Percentiles rank a stretch among this genome's conserved stretches.
phyloP scores from a whole-genome alignment of 2,888 invertebrate genomes.

The Andrena minutula region DNA sequence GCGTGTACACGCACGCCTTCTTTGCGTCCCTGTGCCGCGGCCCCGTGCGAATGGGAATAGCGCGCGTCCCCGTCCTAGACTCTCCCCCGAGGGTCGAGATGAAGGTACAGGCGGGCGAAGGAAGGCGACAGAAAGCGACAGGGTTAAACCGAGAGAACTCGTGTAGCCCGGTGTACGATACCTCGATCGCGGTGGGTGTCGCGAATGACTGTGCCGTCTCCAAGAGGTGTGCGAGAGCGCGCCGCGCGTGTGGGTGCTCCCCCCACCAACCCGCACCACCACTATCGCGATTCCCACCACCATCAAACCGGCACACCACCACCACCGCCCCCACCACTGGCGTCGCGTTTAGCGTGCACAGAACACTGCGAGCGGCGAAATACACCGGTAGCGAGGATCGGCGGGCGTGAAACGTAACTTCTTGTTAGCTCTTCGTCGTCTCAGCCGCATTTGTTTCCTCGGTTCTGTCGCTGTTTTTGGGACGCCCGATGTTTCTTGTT shows the following conservation, averaged over 20 bases:
- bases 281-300: slow-evolving; percentile 45
- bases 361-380: slow-evolving; percentile 18
- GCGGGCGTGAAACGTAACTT: slow-evolving; percentile 26
- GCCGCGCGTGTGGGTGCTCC: slow-evolving; percentile 73
- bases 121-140: slow-evolving; percentile 12
- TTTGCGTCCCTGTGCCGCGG: background rate
- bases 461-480: background rate
- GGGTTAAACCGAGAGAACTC: slow-evolving; percentile 69
- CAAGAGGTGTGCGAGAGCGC: slow-evolving; percentile 72
- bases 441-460: slow-evolving; percentile 1
- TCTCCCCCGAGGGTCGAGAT: background rate
- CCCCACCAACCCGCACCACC: slow-evolving; percentile 47
- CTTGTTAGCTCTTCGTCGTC: slow-evolving; percentile 33
- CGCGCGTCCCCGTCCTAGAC: background rate
- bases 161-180: slow-evolving; percentile 71
- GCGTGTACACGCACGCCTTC: slow-evolving; percentile 16
- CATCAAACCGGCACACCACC: background rate
- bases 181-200: slow-evolving; percentile 76
- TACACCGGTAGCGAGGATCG: slow-evolving; percentile 34
- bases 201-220: slow-evolving; percentile 74
- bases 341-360: slow-evolving; percentile 27
- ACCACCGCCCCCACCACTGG: slow-evolving; percentile 21
- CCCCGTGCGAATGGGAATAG: background rate
- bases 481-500: background rate
- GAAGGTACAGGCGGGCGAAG: background rate